Conservation (phyloP, 92 coral and sea anemone genomes). For the Bergia sp. region DNA sequence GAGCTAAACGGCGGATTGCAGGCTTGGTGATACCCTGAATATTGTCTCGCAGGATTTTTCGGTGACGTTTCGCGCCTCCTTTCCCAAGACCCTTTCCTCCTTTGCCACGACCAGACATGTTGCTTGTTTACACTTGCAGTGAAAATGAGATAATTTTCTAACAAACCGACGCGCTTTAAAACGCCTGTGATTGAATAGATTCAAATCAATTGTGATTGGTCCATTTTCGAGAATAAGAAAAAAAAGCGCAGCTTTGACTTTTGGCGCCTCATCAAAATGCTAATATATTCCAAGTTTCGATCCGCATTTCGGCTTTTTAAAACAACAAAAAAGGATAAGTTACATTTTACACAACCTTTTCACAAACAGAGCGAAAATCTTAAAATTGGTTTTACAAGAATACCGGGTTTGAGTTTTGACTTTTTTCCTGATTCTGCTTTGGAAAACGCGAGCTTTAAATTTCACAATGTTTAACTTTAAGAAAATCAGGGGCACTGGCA, state of each 20-base stretch:
- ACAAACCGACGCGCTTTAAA: conserved; percentile 28
- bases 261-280: conserved; percentile 37
- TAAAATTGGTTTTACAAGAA: conserved; percentile 22
- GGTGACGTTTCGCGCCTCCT: too few relatives aligned
- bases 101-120: conserved; percentile 32
- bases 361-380: conserved; percentile 11
- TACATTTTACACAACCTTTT: conserved; percentile 15
- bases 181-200: conserved; percentile 27
- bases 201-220: conserved; percentile 24
- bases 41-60: too few relatives aligned
- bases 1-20: background rate
- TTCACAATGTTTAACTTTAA: conserved; percentile 27
- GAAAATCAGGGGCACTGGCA: too few relatives aligned
- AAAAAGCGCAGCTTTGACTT: background rate
- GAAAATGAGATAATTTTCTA: conserved; percentile 27
- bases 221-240: background rate
- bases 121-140: conserved; percentile 24
- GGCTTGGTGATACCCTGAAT: too few relatives aligned
- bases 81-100: too few relatives aligned
- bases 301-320: conserved; percentile 27
- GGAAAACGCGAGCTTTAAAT: conserved; percentile 19
- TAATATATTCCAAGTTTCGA: conserved; percentile 33
- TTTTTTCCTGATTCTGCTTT: conserved; percentile 14
- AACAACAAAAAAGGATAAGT: background rate
- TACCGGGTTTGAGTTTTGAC: conserved; percentile 21